Evolutionary conservation across 2,888 invertebrate genomes (phyloP).

Genomic region (Lumbricus terrestris): DNA sequence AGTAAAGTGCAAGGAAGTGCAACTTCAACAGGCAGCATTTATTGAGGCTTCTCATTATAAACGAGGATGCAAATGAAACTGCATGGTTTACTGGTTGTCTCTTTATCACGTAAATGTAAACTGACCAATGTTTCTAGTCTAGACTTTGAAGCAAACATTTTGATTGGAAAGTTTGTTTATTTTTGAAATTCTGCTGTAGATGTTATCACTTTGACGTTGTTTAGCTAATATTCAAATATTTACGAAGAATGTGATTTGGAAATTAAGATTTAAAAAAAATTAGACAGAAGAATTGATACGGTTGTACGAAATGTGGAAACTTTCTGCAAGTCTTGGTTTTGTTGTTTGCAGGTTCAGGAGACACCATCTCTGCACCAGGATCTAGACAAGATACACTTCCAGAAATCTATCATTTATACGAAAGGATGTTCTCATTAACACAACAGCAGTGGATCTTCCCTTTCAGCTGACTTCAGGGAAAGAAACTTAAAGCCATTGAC

Average conservation of each 20-base stretch:
- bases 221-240: neutral
- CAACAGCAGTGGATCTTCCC: neutral
- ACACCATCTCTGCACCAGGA: conserved; percentile 39
- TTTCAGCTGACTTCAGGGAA: neutral
- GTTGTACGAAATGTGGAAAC: neutral
- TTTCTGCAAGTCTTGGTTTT: neutral
- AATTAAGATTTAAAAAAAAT: neutral
- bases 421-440: conserved; percentile 12
- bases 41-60: neutral
- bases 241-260: neutral
- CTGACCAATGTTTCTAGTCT: neutral
- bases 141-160: neutral
- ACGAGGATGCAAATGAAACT: neutral
- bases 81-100: neutral
- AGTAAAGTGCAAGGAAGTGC: neutral
- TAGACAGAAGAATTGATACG: neutral
- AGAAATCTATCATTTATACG: neutral
- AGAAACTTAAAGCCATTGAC: neutral
- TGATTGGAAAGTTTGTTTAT: neutral
- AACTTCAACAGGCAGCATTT: neutral
- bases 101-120: neutral
- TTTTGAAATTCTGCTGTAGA: neutral
- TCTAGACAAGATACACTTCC: conserved; percentile 40
- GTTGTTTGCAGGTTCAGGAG: conserved; percentile 45
- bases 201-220: neutral